Conservation (phyloP, 2,888 invertebrate species). For the Athalia circularis region DNA sequence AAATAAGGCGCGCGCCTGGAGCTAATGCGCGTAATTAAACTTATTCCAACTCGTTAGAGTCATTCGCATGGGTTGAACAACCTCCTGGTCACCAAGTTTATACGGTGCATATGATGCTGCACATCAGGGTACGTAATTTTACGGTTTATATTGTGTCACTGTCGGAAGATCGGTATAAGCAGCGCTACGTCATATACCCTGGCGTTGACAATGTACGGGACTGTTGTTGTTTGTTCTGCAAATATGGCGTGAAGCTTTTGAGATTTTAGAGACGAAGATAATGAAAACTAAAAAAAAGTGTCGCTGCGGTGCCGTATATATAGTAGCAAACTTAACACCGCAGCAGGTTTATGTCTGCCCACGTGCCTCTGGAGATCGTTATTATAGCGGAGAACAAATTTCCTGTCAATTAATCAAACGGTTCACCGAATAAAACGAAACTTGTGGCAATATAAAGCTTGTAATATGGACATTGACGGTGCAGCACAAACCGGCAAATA, state of each 20-base stretch:
- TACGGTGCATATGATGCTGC: no score
- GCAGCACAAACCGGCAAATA: conserved; percentile 26
- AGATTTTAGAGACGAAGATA: no score
- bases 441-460: neutral
- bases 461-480: neutral
- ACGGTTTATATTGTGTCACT: no score
- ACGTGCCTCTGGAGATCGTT: neutral
- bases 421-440: conserved; percentile 13
- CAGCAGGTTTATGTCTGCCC: neutral
- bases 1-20: neutral
- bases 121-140: no score
- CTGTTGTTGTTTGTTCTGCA: no score
- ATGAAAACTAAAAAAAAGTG: no score
- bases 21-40: conserved; percentile 72
- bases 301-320: no score
- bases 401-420: conserved; percentile 28
- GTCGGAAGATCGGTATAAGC: no score
- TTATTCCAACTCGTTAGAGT: conserved; percentile 73
- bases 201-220: no score
- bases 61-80: conserved; percentile 70
- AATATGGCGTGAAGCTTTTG: no score
- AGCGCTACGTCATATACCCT: neutral
- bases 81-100: conserved; percentile 47
- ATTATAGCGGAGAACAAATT: neutral
- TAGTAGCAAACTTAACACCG: no score